phyloP scores from a whole-genome alignment of 1,140 invertebrate species.

The Heliconius hewitsoni region DNA sequence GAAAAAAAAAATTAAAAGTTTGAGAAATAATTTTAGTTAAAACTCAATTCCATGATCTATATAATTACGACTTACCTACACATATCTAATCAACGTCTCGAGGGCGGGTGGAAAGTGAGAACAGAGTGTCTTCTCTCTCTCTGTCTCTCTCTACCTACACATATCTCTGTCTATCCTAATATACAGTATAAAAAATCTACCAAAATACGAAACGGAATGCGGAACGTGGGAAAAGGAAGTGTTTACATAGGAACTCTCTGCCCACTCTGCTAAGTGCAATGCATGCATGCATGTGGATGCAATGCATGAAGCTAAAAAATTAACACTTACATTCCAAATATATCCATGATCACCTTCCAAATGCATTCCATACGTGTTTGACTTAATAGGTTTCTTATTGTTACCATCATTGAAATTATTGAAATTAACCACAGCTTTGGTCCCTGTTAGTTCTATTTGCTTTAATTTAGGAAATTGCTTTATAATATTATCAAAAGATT shows the following conservation, averaged over 20 bases:
- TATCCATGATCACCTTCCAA: slow-evolving; percentile 24
- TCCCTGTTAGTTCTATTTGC: background rate
- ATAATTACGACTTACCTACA: no score
- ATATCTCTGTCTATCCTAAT: background rate
- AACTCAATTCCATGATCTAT: no score
- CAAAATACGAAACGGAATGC: background rate
- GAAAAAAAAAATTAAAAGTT: no score
- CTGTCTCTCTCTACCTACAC: background rate
- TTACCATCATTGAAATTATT: slow-evolving; percentile 9
- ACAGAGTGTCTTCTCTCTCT: background rate
- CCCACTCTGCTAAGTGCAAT: no score
- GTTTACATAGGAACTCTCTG: no score
- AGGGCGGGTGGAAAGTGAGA: background rate
- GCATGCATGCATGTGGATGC: no score
- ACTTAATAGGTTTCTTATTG: background rate
- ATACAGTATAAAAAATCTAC: background rate
- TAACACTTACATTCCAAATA: slow-evolving; percentile 26
- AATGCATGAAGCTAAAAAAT: no score
- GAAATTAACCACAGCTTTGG: background rate
- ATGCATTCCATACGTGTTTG: slow-evolving; percentile 20
- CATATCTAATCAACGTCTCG: no score
- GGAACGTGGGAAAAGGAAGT: no score
- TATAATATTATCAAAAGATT: slow-evolving; percentile 21
- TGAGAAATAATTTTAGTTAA: no score
- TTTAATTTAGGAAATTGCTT: background rate